Conservation (phyloP, 2,797 vertebrate genomes). For the Luscinia megarhynchos region DNA sequence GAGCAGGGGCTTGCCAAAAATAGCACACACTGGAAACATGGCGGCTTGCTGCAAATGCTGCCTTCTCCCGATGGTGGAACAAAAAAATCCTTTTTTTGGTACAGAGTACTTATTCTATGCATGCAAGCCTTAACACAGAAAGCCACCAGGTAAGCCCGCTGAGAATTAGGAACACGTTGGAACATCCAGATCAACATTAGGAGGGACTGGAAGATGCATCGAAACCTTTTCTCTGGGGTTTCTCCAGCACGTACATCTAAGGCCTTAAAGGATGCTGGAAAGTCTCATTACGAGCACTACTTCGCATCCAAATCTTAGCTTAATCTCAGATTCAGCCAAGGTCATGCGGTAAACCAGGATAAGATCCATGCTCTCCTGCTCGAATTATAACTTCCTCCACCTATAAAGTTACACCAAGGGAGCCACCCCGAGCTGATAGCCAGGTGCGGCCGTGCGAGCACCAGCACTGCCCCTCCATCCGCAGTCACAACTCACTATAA, state of each 20-base stretch:
- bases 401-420: background rate
- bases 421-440: background rate
- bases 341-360: background rate
- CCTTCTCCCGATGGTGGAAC: background rate
- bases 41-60: conserved; percentile 57
- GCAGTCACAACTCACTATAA: fast-evolving
- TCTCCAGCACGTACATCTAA: background rate
- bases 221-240: background rate
- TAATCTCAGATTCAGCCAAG: conserved; percentile 2
- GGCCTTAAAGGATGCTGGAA: background rate
- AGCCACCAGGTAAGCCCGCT: background rate
- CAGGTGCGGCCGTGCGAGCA: fast-evolving
- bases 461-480: too few species aligned
- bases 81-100: background rate
- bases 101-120: background rate
- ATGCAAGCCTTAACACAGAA: background rate
- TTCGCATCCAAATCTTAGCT: background rate
- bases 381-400: background rate
- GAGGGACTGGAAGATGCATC: fast-evolving
- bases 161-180: background rate
- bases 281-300: background rate
- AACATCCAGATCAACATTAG: background rate
- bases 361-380: background rate
- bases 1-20: conserved; percentile 60
- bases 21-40: conserved; percentile 65